Evolutionary conservation across 2,797 vertebrate species (phyloP).

Genomic region (Chaetodon trifasciatus): DNA sequence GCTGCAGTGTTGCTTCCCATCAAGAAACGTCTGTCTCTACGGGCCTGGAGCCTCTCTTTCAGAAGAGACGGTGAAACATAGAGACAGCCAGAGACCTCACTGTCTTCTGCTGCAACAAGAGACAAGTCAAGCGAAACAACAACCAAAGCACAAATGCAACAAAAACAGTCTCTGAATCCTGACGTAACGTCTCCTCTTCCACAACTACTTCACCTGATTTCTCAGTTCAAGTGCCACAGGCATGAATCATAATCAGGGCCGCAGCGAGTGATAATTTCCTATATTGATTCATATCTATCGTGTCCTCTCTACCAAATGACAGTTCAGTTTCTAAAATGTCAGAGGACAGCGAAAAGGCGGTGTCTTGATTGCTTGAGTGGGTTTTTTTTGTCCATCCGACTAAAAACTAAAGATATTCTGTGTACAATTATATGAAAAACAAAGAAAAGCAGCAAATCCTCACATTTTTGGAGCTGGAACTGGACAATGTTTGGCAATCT

Average conservation of each 20-base stretch:
- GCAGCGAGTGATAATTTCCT: background rate
- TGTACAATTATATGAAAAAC: background rate
- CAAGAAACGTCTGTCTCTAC: background rate
- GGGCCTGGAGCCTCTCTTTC: too few relatives aligned
- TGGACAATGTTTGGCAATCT: background rate
- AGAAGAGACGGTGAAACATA: background rate
- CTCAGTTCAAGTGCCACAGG: background rate
- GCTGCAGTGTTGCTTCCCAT: background rate
- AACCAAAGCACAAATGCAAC: background rate
- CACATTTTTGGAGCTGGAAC: background rate
- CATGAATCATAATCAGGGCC: background rate
- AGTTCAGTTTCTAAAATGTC: background rate
- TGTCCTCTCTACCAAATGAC: background rate
- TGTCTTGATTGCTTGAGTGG: background rate
- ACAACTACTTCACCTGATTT: background rate
- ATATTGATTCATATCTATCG: background rate
- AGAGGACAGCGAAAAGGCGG: background rate
- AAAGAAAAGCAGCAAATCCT: background rate
- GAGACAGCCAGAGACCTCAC: background rate
- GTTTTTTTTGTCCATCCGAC: background rate
- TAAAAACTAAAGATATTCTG: background rate
- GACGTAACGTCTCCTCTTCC: background rate
- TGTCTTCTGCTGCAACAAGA: background rate
- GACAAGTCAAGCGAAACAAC: too few relatives aligned
- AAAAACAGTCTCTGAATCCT: background rate